Conservation (phyloP, 2,797 vertebrate species). For the Pogoniulus pusillus region DNA sequence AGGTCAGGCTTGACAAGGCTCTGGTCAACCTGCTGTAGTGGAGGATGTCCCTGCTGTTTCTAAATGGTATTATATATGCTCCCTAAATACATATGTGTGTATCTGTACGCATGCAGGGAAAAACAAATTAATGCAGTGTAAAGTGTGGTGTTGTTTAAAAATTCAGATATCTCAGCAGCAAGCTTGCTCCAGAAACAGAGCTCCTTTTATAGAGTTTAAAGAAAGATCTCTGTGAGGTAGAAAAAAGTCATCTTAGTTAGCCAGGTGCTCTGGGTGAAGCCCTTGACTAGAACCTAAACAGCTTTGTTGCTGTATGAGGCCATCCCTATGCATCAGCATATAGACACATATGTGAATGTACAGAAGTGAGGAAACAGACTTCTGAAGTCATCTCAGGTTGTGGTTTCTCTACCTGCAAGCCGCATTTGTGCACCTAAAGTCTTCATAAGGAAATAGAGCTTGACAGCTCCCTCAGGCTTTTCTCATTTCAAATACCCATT, state of each 20-base stretch:
- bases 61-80: not conserved
- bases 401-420: not conserved
- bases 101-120: not conserved
- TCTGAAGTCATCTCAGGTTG: not conserved
- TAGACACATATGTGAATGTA: too few relatives aligned
- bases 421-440: not conserved
- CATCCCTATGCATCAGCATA: accelerated
- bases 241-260: not conserved
- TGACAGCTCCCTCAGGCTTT: not conserved
- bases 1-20: too few relatives aligned
- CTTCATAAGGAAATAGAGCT: not conserved
- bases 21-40: too few relatives aligned
- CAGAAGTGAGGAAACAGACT: not conserved
- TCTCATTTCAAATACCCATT: not conserved
- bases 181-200: not conserved
- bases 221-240: not conserved
- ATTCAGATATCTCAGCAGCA: not conserved
- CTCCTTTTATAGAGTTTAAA: not conserved
- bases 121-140: not conserved
- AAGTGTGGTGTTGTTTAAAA: not conserved
- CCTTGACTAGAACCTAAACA: not conserved
- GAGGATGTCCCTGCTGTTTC: not conserved
- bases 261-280: not conserved
- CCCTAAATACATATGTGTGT: not conserved
- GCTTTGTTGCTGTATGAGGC: not conserved